Base-by-base conservation (phyloP, 2,797 vertebrate species). In the Anniella stebbinsi region DNA sequence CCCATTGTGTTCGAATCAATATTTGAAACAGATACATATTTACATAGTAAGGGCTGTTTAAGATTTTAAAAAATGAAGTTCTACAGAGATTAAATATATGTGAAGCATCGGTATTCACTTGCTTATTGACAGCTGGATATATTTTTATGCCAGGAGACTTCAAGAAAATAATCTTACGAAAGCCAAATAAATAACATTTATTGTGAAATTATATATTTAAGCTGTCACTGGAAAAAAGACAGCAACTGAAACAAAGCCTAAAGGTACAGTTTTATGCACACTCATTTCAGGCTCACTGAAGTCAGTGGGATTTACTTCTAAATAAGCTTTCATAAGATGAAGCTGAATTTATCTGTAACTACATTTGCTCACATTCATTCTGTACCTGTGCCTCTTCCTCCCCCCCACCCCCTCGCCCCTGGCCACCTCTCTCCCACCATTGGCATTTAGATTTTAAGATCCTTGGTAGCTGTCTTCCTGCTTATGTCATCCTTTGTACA, bases 1-100 rank as follows among this genome's bases (percentile, higher is more conserved):
- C 69, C 57, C 41, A 15, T 91, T 82, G 80, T 85, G 84, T 48
- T 38, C 70, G 54, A 90, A 94, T 86, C 17, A 1, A 83, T 21
- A 86, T 54, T 69, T 85, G 70, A 95, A 92, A 87, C 13, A 84
- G 48, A 45, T 90, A 92, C 63, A 69, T 80, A 86, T 80, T 86
- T 90, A 36, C 85, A 86, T 80, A 91, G 75, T 80, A 91, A 76
- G 87, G 69, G 23, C 72, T 83, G 30, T 78, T 77, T 82, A 88
- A 25, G 6, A 90, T 86, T 63, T 63, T 63, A 4, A 63, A 10
- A 83, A 82, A 38, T 66, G 10, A 66, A 69, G 33, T 67, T 92
- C 73, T 77, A 80, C 67, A 91, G 84, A 63, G n/a, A 82, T 0
- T 80, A 92, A 92, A 92, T 82, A n/a, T 2, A 15, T 48, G 25